Evolutionary conservation across 2,797 vertebrate species (phyloP), one percentile per base, ranked within the genome.

Genomic region (Gallinago solitaria): DNA sequence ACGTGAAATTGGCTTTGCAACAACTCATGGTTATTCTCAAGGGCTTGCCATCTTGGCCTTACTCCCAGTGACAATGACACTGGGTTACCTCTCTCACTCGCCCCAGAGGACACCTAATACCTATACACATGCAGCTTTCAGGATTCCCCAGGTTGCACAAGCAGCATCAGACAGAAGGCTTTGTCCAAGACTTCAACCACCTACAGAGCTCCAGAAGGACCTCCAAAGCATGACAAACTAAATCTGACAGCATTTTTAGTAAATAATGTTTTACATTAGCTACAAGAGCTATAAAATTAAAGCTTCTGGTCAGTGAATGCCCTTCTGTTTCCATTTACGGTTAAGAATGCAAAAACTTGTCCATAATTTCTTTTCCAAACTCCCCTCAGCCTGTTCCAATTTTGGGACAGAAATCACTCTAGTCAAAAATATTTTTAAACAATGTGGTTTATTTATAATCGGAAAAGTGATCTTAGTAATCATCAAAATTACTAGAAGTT

Each of bases 321-420:
- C 89, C 87, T 91, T 96, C 84, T 96, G 93, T 95, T 97, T 95
- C 95, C 96, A 96, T 95, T 96, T 97, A 97, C 3, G 30, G 91
- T 95, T 96, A 96, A 95, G 93, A 96, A 97, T 92, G 90, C 57
- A 85, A 94, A 95, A 95, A 69, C 67, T 70, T 82, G 70, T 91
- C 56, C 15, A 9, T 83, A 90, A 95, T 95, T 97, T 95, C 85
- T 94, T 95, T 94, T 93, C 93, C 93, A 95, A 95, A 95, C 69
- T 92, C 87, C 84, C 50, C 50, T 90, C 91, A 96, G 88, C 71
- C 83, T 96, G 90, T 95, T 97, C 93, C 90, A 95, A 95, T 94
- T 96, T 78, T 18, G 68, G 71, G 90, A 83, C 68, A 81, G 91
- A 95, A 93, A 80, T 96, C 75, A 89, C 90, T 92, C 88, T 83